Conservation (phyloP, 2,113 vertebrate species). For the Rynchops niger region DNA sequence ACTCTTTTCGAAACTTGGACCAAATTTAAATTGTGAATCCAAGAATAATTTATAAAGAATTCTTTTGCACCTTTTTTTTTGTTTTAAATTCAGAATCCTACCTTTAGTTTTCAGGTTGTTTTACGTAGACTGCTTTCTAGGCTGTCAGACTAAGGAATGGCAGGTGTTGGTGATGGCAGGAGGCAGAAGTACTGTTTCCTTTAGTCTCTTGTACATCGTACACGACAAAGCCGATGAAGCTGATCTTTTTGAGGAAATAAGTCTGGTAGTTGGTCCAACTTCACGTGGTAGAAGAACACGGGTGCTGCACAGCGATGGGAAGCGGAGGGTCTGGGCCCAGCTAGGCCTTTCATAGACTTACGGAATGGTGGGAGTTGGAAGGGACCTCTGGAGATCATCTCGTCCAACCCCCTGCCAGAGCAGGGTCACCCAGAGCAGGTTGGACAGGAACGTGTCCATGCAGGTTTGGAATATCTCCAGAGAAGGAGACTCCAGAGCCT, state of each 20-base stretch:
- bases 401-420: not conserved
- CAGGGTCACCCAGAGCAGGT: not conserved
- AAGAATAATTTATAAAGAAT: not conserved
- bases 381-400: not conserved
- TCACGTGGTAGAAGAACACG: rapidly evolving
- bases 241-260: not conserved
- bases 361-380: not conserved
- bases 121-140: not conserved
- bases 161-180: not conserved
- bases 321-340: not conserved
- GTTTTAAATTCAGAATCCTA: not conserved
- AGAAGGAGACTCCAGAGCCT: not conserved
- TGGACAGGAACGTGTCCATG: not conserved
- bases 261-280: not conserved
- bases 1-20: not conserved
- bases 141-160: not conserved
- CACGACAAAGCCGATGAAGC: not conserved
- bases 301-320: not conserved
- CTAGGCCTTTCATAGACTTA: not conserved
- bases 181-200: not conserved
- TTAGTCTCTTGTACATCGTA: not conserved
- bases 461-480: not conserved
- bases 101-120: not conserved
- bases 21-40: not conserved
- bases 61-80: not conserved